Base-by-base conservation (phyloP, 2,797 vertebrate genomes). In the Sebastiscus albofasciatus region DNA sequence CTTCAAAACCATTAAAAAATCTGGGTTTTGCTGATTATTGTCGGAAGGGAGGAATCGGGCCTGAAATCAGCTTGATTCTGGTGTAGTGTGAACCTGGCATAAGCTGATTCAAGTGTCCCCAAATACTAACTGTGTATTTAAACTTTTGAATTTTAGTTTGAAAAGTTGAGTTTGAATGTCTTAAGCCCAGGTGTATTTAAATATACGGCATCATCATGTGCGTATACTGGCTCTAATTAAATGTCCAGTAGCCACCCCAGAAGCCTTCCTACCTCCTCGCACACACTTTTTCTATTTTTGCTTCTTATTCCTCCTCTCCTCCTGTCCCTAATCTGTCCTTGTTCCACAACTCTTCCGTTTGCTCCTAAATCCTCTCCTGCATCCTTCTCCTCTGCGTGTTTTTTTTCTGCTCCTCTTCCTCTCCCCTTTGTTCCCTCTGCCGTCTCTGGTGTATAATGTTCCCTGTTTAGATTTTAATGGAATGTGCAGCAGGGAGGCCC, bases 381-480 rank as follows among this genome's bases (percentile, higher is more conserved):
- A 7, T 61, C 13, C 69, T 26, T 36, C 14, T 33, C 22, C 18
- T 16, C 9, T 59, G 16, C 7, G 16, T 18, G 16, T 46, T 46
- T 46, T 46, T 46, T 1, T 52, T 52, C 27, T 64, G 18, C 11
- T 64, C 39, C 18, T 77, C 20, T 27, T 60, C 27, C 34, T 81
- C 36, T 65, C 55, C 29, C 12, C 49, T 26, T 66, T 54, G 69
- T 82, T 67, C 67, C 29, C 26, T 68, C 73, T 67, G 70, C 62
- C 6, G 24, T 86, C 82, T 84, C 81, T 39, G 34, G 80, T 83
- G 83, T 84, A 74, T 85, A 89, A 83, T 82, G 70, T 87, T 87
- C 75, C 83, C 69, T 90, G 85, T 93, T 91, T 87, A 79, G 81
- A 89, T 89, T 89, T 90, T 90, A 94, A 90, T 91, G 90, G 81